A percentile compares a stretch with the other conserved stretches of the same genome.
These are phyloP conservation scores for Rosalia funebris DNA, from an alignment of 2,888 invertebrate genomes.

Conservation along the genomic window DNA sequence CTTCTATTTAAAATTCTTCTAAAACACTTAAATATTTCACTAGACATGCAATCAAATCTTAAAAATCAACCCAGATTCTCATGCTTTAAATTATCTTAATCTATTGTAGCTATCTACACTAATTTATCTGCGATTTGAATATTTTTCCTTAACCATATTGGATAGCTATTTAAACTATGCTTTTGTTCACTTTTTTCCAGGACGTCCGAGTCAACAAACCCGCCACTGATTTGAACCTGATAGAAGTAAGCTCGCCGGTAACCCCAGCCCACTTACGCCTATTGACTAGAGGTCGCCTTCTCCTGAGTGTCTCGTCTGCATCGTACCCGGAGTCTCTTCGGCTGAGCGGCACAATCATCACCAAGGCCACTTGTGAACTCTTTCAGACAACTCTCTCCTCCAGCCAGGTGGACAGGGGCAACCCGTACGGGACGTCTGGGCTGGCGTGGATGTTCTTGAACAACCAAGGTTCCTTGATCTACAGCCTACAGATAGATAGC, in stretches of 20 bases:
- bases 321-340: slow-evolving; percentile 72
- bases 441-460: slow-evolving; percentile 83
- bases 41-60: no score
- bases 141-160: no score
- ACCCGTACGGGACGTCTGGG: slow-evolving; percentile 68
- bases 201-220: slow-evolving; percentile 76
- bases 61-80: no score
- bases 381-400: slow-evolving; percentile 77
- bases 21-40: no score
- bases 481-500: slow-evolving; percentile 79
- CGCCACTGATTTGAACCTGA: slow-evolving; percentile 78
- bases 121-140: no score
- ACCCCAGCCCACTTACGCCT: slow-evolving; percentile 79
- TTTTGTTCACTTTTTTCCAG: slow-evolving; percentile 65
- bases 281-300: slow-evolving; percentile 79
- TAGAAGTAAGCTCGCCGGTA: slow-evolving; percentile 83
- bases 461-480: slow-evolving; percentile 80
- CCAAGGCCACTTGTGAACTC: slow-evolving; percentile 82
- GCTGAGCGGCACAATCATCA: slow-evolving; percentile 76
- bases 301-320: slow-evolving; percentile 76
- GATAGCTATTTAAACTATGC: no score
- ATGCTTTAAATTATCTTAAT: no score
- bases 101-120: no score
- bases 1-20: no score
- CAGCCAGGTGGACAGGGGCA: slow-evolving; percentile 59